Base-by-base conservation (phyloP, 2,888 invertebrate genomes). In the Hymenopus coronatus region DNA sequence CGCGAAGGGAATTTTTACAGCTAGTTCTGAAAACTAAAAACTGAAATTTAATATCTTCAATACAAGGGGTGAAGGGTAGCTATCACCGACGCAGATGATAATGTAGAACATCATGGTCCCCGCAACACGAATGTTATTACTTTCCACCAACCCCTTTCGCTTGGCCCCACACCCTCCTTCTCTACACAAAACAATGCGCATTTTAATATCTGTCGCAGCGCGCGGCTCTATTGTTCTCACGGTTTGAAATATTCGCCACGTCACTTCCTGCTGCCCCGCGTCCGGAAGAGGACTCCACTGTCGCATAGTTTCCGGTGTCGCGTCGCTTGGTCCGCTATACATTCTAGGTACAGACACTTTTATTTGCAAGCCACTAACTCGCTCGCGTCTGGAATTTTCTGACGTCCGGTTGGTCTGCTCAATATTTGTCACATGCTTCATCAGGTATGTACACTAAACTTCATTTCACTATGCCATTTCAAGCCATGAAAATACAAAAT, bases 191-290 rank as follows among this genome's bases (percentile, higher is more conserved):
- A 85, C 85, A 85, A 85, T 85, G 85, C 46, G 85, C 85, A 85
- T 85, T 85, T 85, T 85, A 85, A 85, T 85, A 85, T 85, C 46
- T 85, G 85, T 85, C 85, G 85, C 85, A 33, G 85, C 27, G 85
- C n/a, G 85, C 46, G 85, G 40, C 40, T 46, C 85, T n/a, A 85
- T 85, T 85, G 85, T 85, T 85, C 85, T 85, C 85, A 46, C 85
- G 20, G 46, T 85, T 85, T 85, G 85, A 85, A 85, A 85, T 85
- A 85, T 85, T 85, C 85, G 85, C 85, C 85, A 85, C 85, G 54
- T 85, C 85, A 85, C 85, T 85, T 85, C 85, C 85, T 85, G 85
- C 85, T 46, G 54, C 85, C 85, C 85, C 14, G 46, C 54, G 27
- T 54, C 85, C 85, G 85, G 85, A 85, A 85, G 85, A 85, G 40